Evolutionary conservation across 2,797 vertebrate genomes (phyloP).

Genomic region (Melanotaenia trifasciata): DNA sequence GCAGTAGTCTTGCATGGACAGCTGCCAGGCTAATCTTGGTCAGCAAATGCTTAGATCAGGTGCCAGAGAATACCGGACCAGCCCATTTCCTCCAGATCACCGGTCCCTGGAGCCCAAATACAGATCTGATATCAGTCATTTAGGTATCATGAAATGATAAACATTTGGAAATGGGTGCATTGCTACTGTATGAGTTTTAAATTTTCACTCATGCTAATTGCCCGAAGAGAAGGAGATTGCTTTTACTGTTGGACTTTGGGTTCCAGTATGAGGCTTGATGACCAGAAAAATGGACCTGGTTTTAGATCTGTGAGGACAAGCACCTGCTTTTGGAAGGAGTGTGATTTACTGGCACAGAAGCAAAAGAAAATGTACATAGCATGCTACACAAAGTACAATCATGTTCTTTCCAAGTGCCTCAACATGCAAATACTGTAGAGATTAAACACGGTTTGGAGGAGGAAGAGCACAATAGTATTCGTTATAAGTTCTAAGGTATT

Average conservation of each 20-base stretch:
- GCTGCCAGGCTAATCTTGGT: constrained; percentile 45
- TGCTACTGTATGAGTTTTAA: constrained; percentile 13
- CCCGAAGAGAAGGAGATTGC: constrained; percentile 24
- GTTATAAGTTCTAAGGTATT: constrained; percentile 35
- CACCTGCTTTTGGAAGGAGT: constrained; percentile 60
- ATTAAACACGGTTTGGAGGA: constrained; percentile 45
- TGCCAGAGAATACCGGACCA: constrained; percentile 56
- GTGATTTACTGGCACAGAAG: constrained; percentile 57
- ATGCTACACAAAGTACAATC: constrained; percentile 68
- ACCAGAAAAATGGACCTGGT: constrained; percentile 11
- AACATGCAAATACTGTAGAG: constrained; percentile 73
- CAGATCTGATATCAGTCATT: constrained; percentile 64
- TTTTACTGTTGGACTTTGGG: constrained; percentile 35
- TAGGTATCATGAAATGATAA: constrained; percentile 27
- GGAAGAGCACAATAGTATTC: constrained; percentile 38
- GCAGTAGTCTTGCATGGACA: constrained; percentile 47
- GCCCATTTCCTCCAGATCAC: constrained; percentile 42
- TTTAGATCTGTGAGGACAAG: constrained; percentile 54
- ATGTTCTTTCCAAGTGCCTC: constrained; percentile 86
- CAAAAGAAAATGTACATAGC: constrained; percentile 63
- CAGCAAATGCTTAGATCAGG: constrained; percentile 55
- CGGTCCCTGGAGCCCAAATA: constrained; percentile 26
- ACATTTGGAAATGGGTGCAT: constrained; percentile 22
- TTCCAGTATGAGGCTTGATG: constrained; percentile 32
- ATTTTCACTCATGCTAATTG: constrained; percentile 23